Percentiles rank a stretch among this genome's conserved stretches.
These are phyloP conservation scores for Zootoca vivipara DNA, from an alignment of 2,113 vertebrate genomes.

Conservation along the genomic window DNA sequence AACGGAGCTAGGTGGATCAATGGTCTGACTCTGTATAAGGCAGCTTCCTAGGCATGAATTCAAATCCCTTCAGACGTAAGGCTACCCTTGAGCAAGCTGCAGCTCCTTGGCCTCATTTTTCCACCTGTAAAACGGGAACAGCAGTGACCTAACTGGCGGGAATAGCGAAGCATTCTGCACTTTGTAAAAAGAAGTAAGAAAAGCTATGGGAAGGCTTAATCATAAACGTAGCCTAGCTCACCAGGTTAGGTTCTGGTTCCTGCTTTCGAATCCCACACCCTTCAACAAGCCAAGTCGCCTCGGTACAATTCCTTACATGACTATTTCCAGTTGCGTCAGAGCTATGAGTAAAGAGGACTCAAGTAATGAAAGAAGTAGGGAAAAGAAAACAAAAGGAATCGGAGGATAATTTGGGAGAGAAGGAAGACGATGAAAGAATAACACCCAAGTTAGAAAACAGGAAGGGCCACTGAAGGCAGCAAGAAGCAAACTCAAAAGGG, in stretches of 20 bases:
- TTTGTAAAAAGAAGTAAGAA: neutral
- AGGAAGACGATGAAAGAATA: neutral
- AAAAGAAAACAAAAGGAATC: too few species aligned
- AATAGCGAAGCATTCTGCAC: neutral
- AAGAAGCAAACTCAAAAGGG: neutral
- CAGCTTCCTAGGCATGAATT: neutral
- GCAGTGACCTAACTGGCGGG: neutral
- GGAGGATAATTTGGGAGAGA: neutral
- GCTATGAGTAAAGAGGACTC: neutral
- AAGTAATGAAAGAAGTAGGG: neutral
- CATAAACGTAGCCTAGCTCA: neutral
- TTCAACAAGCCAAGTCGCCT: neutral
- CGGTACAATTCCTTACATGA: neutral
- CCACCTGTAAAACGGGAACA: neutral
- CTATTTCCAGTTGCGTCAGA: neutral
- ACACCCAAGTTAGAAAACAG: neutral
- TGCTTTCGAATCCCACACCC: neutral
- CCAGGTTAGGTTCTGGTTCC: neutral
- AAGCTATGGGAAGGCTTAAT: neutral
- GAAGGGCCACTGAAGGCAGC: neutral
- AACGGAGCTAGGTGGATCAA: neutral
- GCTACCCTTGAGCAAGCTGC: neutral
- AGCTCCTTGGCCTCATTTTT: neutral
- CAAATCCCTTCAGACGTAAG: neutral
- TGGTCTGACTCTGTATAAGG: neutral